These are phyloP conservation scores for Dascyllus trimaculatus DNA, from an alignment of 2,113 vertebrate genomes.

Conservation along the genomic window DNA sequence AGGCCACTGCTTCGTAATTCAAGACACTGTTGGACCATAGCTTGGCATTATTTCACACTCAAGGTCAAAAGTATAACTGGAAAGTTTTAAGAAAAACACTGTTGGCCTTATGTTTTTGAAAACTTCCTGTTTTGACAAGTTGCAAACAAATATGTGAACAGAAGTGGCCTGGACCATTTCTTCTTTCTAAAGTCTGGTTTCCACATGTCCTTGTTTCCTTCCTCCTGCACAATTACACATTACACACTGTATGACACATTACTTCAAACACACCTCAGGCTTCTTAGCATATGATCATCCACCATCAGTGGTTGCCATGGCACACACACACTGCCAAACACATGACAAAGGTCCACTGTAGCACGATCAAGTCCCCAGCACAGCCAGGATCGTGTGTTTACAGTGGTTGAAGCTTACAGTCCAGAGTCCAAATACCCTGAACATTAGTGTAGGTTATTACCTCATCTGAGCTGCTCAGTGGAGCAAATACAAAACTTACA, in stretches of 20 bases:
- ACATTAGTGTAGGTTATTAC: not conserved
- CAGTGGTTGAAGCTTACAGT: slow-evolving; percentile 17
- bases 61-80: not conserved
- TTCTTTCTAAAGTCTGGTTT: slow-evolving; percentile 68
- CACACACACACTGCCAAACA: slow-evolving; percentile 37
- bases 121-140: slow-evolving; percentile 49
- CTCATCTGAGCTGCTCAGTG: not conserved
- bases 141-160: slow-evolving; percentile 14
- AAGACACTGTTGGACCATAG: no score
- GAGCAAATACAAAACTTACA: not conserved
- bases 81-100: no score
- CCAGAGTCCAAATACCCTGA: slow-evolving; percentile 34
- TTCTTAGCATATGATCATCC: slow-evolving; percentile 2
- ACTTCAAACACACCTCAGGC: slow-evolving; percentile 45
- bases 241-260: slow-evolving; percentile 4
- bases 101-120: no score
- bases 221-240: slow-evolving; percentile 33
- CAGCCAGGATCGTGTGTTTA: not conserved
- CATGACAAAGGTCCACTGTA: slow-evolving; percentile 44
- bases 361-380: slow-evolving; percentile 23
- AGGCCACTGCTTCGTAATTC: no score
- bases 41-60: not conserved
- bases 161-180: slow-evolving; percentile 57
- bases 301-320: slow-evolving; percentile 39
- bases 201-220: slow-evolving; percentile 66